These are phyloP conservation scores for Phaedon cochleariae DNA, from an alignment of 2,888 invertebrate genomes.

Conservation along the genomic window DNA sequence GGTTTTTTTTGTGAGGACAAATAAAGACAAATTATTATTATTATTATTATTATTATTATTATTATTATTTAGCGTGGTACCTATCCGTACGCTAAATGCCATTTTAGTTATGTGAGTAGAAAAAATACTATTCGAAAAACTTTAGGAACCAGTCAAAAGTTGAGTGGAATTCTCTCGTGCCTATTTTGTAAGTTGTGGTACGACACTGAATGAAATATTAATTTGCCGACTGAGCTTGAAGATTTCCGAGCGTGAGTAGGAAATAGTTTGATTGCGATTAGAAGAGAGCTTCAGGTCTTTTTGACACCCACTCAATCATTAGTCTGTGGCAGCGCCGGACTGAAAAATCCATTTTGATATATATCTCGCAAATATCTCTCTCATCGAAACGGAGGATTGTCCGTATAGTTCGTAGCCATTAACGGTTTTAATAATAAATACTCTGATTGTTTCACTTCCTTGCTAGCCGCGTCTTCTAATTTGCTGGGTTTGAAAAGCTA, in stretches of 20 bases:
- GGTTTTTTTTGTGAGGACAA: too few species aligned
- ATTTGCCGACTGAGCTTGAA: slow-evolving; percentile 46
- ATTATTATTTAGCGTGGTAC: too few species aligned
- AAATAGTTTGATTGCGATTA: slow-evolving; percentile 43
- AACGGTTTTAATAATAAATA: slow-evolving; percentile 15
- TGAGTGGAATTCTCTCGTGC: too few species aligned
- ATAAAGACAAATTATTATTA: too few species aligned
- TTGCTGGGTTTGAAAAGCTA: background rate
- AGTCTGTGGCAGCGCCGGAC: slow-evolving; percentile 35
- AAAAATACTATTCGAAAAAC: too few species aligned
- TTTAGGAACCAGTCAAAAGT: too few species aligned
- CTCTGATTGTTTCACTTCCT: slow-evolving; percentile 6
- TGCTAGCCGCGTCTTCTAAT: background rate
- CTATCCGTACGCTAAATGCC: too few species aligned
- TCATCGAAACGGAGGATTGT: slow-evolving; percentile 6
- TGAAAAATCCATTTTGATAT: slow-evolving; percentile 30
- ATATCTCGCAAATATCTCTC: slow-evolving; percentile 28
- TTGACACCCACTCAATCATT: slow-evolving; percentile 48
- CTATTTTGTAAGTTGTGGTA: background rate
- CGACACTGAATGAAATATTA: slow-evolving; percentile 36
- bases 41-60: too few species aligned
- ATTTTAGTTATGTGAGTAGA: too few species aligned
- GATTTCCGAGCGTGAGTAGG: slow-evolving; percentile 28
- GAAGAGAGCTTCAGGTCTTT: slow-evolving; percentile 48
- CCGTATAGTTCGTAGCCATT: slow-evolving; percentile 10